phyloP scores from a whole-genome alignment of 2,888 invertebrate genomes.

The Venusia cambrica region DNA sequence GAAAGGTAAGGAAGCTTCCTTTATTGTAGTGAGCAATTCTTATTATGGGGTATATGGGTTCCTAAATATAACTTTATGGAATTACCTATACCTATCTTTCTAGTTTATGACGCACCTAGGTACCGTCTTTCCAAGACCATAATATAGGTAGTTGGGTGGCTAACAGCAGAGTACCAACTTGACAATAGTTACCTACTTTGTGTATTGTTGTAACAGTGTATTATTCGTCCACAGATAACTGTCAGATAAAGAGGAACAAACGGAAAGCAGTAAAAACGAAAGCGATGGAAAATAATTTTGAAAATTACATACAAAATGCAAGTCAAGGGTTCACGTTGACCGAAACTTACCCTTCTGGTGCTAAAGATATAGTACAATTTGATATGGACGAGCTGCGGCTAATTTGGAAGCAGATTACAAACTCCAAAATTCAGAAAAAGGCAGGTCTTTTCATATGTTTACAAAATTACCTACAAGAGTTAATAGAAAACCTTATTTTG shows the following conservation, averaged over 20 bases:
- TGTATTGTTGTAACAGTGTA: no score
- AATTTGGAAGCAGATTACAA: slow-evolving; percentile 51
- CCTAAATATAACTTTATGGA: no score
- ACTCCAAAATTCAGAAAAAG: slow-evolving; percentile 39
- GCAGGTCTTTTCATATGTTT: slow-evolving; percentile 58
- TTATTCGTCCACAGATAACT: no score
- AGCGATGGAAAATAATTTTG: slow-evolving; percentile 48
- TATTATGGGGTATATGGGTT: no score
- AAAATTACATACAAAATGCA: slow-evolving; percentile 51
- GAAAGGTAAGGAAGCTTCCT: no score
- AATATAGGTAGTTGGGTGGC: no score
- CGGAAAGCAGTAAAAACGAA: slow-evolving; percentile 64
- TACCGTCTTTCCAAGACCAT: no score
- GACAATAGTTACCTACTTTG: no score
- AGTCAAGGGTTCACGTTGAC: slow-evolving; percentile 47
- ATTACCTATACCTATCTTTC: no score
- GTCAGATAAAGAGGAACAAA: slow-evolving; percentile 62
- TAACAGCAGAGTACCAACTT: no score
- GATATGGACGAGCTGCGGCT: slow-evolving; percentile 43
- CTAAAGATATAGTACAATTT: slow-evolving; percentile 30
- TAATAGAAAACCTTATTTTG: slow-evolving; percentile 62
- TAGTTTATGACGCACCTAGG: no score
- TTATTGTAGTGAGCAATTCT: no score
- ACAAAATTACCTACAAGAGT: slow-evolving; percentile 58
- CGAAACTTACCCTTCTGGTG: slow-evolving; percentile 16